Evolutionary conservation across 1,140 invertebrate genomes (phyloP), one percentile per base, ranked within the genome.

Genomic region (Delia radicum): DNA sequence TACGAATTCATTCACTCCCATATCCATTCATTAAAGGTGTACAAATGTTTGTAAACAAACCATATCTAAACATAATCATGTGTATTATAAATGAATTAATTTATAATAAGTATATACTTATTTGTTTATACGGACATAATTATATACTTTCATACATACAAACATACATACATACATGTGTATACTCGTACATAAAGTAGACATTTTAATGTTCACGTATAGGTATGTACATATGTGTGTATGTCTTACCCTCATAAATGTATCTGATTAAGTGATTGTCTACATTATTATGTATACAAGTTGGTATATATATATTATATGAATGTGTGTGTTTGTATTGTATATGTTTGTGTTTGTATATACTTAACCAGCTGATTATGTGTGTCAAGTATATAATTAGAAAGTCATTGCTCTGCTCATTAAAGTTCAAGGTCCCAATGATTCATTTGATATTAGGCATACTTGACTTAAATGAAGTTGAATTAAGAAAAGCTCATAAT

Each of bases 401-500:
- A 72, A 72, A 33, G 27, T 33, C 69, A 72, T 72, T 72, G 28
- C 24, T 26, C 33, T 33, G 31, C 28, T 33, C 24, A 72, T 72
- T 72, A 33, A 72, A 72, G 69, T 72, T 72, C 69, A 72, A 72
- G 69, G 69, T 72, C 69, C 69, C 69, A 28, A n/a, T 42, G 69
- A 72, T 46, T 42, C 69, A 72, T 72, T 72, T 26, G 69, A 26
- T 37, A 21, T 55, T 55, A 55, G 21, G 48, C 48, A 55, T 18
- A 55, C 48, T 55, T 55, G 48, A 18, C 18, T 55, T 55, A 21
- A 21, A 55, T 55, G 48, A 55, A 55, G 48, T 55, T 55, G 48
- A 55, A 55, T 55, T 55, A 55, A 55, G 48, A 55, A 55, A 55
- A 55, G 48, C 48, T 55, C n/a, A 18, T 55, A 55, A 55, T 55